These are phyloP conservation scores for Ornithorhynchus anatinus DNA, from an alignment of 2,113 vertebrate species.

Conservation along the genomic window DNA sequence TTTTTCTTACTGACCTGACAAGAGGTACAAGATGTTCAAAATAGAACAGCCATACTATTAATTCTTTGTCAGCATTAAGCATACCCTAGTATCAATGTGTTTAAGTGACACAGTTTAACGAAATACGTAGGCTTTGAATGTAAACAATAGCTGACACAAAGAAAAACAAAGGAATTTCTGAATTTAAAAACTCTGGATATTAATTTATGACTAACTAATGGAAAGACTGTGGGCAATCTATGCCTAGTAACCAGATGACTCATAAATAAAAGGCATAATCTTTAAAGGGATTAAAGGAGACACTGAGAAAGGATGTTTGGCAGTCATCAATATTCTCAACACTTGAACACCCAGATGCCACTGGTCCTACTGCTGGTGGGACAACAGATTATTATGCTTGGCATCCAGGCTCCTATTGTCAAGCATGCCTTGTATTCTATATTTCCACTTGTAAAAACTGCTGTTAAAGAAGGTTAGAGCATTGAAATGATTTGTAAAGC, in stretches of 20 bases:
- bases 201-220: slow-evolving; percentile 14
- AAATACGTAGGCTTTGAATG: neutral
- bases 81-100: neutral
- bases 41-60: neutral
- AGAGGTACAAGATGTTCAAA: neutral
- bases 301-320: slow-evolving; percentile 26
- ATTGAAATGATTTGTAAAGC: slow-evolving; percentile 33
- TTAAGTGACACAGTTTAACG: neutral
- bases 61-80: neutral
- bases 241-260: slow-evolving; percentile 20
- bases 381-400: slow-evolving; percentile 34
- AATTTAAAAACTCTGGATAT: neutral
- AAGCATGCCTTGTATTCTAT: neutral
- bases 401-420: neutral
- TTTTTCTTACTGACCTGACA: neutral
- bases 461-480: slow-evolving; percentile 13
- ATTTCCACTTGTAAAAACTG: neutral
- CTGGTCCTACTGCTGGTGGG: slow-evolving; percentile 18
- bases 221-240: neutral
- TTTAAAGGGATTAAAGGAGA: slow-evolving; percentile 29
- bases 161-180: neutral
- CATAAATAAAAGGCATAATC: slow-evolving; percentile 25
- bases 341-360: neutral
- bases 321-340: neutral
- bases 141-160: neutral